Evolutionary conservation across 92 coral and sea anemone genomes (phyloP).

Genomic region (Phenganax subtilis): DNA sequence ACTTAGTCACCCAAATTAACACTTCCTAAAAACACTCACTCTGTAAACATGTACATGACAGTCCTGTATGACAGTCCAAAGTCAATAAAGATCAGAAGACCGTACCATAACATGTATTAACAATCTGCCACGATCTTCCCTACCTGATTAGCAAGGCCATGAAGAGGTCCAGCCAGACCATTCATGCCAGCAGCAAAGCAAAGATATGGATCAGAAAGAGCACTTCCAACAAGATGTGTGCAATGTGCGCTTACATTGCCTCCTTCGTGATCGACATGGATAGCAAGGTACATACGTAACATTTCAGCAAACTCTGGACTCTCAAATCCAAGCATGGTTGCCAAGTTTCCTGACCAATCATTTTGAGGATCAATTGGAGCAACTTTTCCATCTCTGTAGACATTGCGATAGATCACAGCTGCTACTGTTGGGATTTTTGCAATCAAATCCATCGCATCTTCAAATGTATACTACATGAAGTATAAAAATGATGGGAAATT

Average conservation of each 20-base stretch:
- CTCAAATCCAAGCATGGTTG: conserved; percentile 94
- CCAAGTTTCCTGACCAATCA: conserved; percentile 91
- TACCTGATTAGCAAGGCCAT: conserved; percentile 98
- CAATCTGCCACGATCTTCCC: neutral
- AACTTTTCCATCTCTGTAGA: conserved; percentile 91
- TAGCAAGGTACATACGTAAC: conserved; percentile 81
- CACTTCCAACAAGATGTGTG: conserved; percentile 88
- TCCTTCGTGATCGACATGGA: conserved; percentile 95
- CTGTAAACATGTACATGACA: neutral
- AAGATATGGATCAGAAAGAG: conserved; percentile 89
- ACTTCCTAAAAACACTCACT: conserved; percentile 63
- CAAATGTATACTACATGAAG: conserved; percentile 63
- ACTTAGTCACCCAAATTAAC: conserved; percentile 78
- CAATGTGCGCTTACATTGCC: conserved; percentile 98
- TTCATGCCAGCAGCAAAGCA: conserved; percentile 98
- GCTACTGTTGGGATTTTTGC: conserved; percentile 97
- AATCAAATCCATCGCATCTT: conserved; percentile 92
- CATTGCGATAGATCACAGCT: conserved; percentile 86
- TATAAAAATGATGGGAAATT: no score
- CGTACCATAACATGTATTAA: neutral
- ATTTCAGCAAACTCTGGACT: conserved; percentile 79
- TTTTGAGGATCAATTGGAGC: conserved; percentile 86
- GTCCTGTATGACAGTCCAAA: neutral
- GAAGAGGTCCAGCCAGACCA: conserved; percentile 98
- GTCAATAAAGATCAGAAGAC: neutral